A percentile compares a stretch with the other conserved stretches of the same genome.
Evolutionary conservation across 1,140 invertebrate genomes (phyloP).

Genomic region (Lamellibrachia luymesi): DNA sequence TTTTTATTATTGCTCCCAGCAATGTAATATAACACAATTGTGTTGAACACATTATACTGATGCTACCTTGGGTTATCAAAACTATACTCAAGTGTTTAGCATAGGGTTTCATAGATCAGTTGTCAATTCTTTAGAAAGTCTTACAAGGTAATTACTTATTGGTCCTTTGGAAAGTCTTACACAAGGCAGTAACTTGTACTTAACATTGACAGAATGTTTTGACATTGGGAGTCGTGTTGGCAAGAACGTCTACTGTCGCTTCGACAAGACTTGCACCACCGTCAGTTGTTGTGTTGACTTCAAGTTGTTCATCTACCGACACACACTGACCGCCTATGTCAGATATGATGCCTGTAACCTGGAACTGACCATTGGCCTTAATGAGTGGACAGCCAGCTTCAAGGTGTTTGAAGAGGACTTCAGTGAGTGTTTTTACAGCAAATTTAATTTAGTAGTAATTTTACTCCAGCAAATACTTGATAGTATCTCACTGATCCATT

Average conservation of each 20-base stretch:
- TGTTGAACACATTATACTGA: no score
- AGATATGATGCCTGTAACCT: neutral
- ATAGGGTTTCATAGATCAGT: no score
- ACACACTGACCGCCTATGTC: neutral
- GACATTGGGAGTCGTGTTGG: neutral
- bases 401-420: neutral
- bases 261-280: neutral
- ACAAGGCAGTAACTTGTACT: neutral
- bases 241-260: neutral
- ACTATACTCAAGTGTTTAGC: no score
- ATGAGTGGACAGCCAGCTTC: neutral
- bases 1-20: no score
- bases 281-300: slow-evolving; percentile 10
- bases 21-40: no score
- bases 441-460: neutral
- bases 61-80: no score
- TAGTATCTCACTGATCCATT: neutral
- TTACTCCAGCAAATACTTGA: no score
- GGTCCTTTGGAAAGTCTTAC: no score
- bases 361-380: neutral
- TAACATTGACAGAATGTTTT: neutral
- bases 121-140: no score
- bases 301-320: slow-evolving; percentile 13
- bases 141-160: no score
- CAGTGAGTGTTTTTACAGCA: neutral